Percentiles rank a stretch among this genome's conserved stretches.
Evolutionary conservation across 1,140 invertebrate genomes (phyloP).

Genomic region (Brachionus plicatilis): DNA sequence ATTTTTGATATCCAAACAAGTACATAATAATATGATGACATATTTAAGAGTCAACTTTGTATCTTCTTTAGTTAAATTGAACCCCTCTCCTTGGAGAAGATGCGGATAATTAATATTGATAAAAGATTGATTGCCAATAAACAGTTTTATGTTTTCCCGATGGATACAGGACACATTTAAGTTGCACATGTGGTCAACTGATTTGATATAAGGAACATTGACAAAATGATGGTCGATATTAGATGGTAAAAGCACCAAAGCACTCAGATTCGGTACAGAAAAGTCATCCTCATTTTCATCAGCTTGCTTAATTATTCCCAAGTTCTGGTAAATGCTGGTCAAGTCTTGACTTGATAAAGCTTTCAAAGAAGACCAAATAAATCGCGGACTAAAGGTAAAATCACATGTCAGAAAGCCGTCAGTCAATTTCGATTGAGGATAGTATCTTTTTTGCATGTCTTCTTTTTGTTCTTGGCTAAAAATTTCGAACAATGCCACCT

Average conservation of each 20-base stretch:
- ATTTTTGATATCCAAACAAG: slow-evolving; percentile 1
- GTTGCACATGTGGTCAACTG: neutral
- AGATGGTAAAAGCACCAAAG: neutral
- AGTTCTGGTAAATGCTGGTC: neutral
- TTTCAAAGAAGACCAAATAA: neutral
- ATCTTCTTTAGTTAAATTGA: neutral
- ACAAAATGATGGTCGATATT: neutral
- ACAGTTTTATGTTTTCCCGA: slow-evolving; percentile 3
- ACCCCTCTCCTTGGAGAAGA: neutral
- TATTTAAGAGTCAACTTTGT: neutral
- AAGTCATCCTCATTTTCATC: neutral
- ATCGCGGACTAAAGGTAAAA: neutral
- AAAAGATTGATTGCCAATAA: neutral
- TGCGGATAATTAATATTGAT: neutral
- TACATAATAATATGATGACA: neutral
- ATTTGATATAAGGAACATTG: neutral
- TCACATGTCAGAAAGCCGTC: neutral
- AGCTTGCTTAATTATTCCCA: neutral
- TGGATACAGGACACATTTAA: neutral
- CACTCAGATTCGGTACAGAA: neutral
- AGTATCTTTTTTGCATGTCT: neutral
- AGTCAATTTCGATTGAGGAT: neutral
- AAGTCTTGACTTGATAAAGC: neutral
- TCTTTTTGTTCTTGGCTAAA: neutral
- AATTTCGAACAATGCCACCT: neutral